phyloP scores from a whole-genome alignment of 2,888 invertebrate species.

The Trachelus troglodyta region DNA sequence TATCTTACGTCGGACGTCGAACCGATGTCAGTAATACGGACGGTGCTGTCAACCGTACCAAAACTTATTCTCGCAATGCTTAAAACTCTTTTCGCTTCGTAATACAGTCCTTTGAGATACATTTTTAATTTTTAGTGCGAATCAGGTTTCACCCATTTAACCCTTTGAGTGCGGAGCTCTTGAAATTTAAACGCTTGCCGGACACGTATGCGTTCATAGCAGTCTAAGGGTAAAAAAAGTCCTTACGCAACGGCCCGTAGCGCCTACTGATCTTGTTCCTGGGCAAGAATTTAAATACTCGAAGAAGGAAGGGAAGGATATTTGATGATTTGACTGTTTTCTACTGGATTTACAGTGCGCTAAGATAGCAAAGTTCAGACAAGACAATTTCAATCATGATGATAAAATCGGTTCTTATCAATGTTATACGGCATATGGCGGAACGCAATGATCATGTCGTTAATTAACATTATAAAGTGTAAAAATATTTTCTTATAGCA shows the following conservation, averaged over 20 bases:
- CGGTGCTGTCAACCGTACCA: background rate
- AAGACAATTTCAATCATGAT: background rate
- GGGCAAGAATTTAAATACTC: background rate
- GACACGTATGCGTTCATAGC: too few relatives aligned
- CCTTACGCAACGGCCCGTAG: background rate
- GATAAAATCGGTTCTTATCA: background rate
- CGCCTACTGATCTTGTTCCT: background rate
- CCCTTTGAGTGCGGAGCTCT: too few relatives aligned
- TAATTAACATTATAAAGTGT: conserved; percentile 4
- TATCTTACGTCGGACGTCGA: background rate
- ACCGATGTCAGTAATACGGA: background rate
- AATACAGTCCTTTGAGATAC: background rate
- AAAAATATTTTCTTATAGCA: conserved; percentile 4
- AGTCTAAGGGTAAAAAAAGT: background rate
- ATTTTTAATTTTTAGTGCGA: background rate
- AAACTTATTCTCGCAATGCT: background rate
- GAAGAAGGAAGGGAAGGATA: background rate
- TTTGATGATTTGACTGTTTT: background rate
- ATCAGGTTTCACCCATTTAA: background rate
- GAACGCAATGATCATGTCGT: background rate
- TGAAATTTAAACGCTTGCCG: too few relatives aligned
- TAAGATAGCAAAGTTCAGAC: background rate
- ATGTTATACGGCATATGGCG: background rate
- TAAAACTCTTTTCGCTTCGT: background rate
- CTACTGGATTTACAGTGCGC: background rate